Base-by-base conservation (phyloP, 2,888 invertebrate species). In the Nymphalis polychloros region DNA sequence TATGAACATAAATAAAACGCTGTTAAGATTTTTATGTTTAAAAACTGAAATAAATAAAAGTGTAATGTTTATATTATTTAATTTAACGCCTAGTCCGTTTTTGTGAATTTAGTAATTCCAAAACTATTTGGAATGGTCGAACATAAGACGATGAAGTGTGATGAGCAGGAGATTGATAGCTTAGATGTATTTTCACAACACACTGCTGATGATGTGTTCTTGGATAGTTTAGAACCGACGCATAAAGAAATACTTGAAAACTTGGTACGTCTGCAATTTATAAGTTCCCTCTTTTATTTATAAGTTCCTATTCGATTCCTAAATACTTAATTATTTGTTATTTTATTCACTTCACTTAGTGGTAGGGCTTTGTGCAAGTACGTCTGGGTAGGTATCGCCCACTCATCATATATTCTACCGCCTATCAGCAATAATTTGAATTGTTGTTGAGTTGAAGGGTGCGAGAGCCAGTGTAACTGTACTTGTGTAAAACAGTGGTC, bases 181-280 rank as follows among this genome's bases (percentile, higher is more conserved):
- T 81, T 92, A 78, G 90, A 92, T 75, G 85, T 90, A 77, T 89
- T 87, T 68, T 77, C 77, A 68, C 85, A 85, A 63, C 77, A 81
- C 19, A 75, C 71, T 47, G 73, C 75, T 65, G 82, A 81, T 55
- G 92, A 90, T 76, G 75, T 84, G 50, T 92, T 86, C 73, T 78
- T 90, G 76, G 92, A 92, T 73, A 92, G 92, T 57, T 81, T 92
- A 76, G 92, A 92, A 72, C 90, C 90, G 6, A 82, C 77, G 61
- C 72, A 84, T 13, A 88, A 85, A 72, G 88, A 84, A 64, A 90
- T 85, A 80, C 81, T 74, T 73, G 87, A 86, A 72, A 70, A 69
- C 70, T 69, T 73, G 88, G 90, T 90, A 67, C 17, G 70, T 66
- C 52, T 52, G 4, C 35, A 8, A 53, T n/a, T 23, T 23, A 23